Evolutionary conservation across 2,113 vertebrate genomes (phyloP), one percentile per base, ranked within the genome.

Genomic region (Arenaria interpres): DNA sequence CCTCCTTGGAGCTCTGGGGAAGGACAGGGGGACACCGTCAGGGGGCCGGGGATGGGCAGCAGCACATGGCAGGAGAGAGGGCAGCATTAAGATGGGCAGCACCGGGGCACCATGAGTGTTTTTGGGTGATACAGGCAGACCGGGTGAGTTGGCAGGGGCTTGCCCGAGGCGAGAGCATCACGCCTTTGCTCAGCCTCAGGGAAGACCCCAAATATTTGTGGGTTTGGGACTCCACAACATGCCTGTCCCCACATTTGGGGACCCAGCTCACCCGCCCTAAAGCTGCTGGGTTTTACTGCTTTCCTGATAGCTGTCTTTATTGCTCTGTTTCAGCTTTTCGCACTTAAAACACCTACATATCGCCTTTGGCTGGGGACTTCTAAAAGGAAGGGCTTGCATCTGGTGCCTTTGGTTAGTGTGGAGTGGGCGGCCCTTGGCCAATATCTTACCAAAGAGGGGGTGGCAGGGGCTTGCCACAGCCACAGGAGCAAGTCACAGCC

Each of bases 1-100:
- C 98, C 66, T 98, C 98, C 95, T 98, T 98, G 95, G 98, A 98
- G 43, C 95, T 96, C 98, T 98, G 68, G 53, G 10, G 51, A 83
- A 87, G 12, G 74, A 83, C 12, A 94, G 56, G 53, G 48, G 87
- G 85, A n/a, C 18, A 21, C 15, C 0, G 25, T 92, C 27, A 92
- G 64, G 46, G 22, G 23, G 4, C 3, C 0, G 7, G 80, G 60
- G 23, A 39, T 0, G 2, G 82, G 7, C 10, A 71, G 41, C 15
- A 7, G 39, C 22, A 22, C 0, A 0, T 8, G 60, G 51, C 19
- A 18, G 23, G n/a, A 54, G 45, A 21, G 21, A 13, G 37, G 86
- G 13, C 30, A 23, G 45, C 8, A 2, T 14, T 15, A 28, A 13
- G 25, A 11, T 0, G 4, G 80, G 64, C 45, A 37, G 30, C 28